Evolutionary conservation across 1,140 invertebrate genomes (phyloP), one percentile per base, ranked within the genome.

Genomic region (Brachionus sp.): DNA sequence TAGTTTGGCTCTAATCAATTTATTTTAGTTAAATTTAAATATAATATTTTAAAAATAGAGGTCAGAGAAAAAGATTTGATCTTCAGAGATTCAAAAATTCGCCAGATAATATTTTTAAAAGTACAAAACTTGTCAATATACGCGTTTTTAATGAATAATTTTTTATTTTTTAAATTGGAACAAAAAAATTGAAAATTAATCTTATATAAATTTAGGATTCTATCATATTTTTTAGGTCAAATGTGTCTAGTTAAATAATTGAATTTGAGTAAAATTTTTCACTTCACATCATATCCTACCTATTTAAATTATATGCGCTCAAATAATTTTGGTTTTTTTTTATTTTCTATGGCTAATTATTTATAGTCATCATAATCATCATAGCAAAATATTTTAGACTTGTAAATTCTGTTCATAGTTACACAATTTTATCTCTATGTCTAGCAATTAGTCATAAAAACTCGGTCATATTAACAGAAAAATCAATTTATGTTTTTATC

Each of bases 201-300:
- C 50, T 16, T 57, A 57, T 57, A 10, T 57, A 57, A 23, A 57
- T 19, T 42, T 57, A 57, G n/a, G 46, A 53, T 53, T 53, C 46
- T 53, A 53, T 53, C 46, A 53, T 16, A 53, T 53, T 57, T 57
- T 57, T 57, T 57, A 57, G 50, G 50, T 57, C 50, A 57, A 23
- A 57, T 57, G 50, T 57, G 50, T 57, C 50, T 57, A 57, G 50
- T 57, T 57, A 57, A 57, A 57, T 57, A 57, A 57, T 57, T 57
- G 9, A 57, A 57, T 57, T 57, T 25, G 50, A 57, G 16, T 57
- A 9, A 23, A 57, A 57, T 57, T 57, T 57, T 57, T 57, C 50
- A 57, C 50, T 23, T 57, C n/a, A 57, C 50, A 57, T 57, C 50
- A 25, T 57, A 57, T 19, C 50, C 50, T 57, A 57, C 16, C 50